Evolutionary conservation across 2,797 vertebrate species (phyloP), one percentile per base, ranked within the genome.

Genomic region (Diceros bicornis): DNA sequence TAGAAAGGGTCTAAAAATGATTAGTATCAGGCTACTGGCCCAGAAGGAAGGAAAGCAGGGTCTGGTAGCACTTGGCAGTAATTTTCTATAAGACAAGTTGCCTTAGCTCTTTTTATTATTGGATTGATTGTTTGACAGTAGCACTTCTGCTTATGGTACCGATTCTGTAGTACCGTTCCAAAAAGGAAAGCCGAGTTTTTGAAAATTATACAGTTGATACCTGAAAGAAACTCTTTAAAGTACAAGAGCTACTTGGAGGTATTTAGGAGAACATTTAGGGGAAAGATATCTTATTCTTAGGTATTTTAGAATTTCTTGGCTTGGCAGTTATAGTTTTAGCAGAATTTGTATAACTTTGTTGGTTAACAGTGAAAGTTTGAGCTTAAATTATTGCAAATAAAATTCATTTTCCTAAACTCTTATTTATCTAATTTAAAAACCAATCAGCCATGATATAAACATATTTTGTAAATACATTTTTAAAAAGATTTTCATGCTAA

Each of bases 81-180:
- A 97, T 98, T 98, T 97, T 98, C 93, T 98, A 68, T 97, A 97
- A 98, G 98, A 97, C 97, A 97, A 97, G 97, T 97, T 98, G 97
- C 97, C 96, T 97, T 75, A 94, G 97, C 92, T 98, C 98, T 97
- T 97, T 97, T 98, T 98, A 93, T 98, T 97, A 97, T 97, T 96
- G 87, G 25, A 96, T 97, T 91, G 77, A 95, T 98, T 96, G 93
- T 94, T 97, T 96, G 96, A 97, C 97, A 98, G 69, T 78, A 82
- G 85, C 1, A 6, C 86, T 98, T 96, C 74, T 82, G 37, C 97
- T 97, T 96, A 94, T 97, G 95, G 78, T 11, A 79, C 83, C 0
- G 29, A 55, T 87, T 89, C 90, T 90, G 2, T 61, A 75, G 77
- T 50, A 86, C 86, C 87, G 0, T 72, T 97, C 81, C 47, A 34